These are phyloP conservation scores for Melanostoma scalare DNA, from an alignment of 2,888 invertebrate species.

Conservation along the genomic window DNA sequence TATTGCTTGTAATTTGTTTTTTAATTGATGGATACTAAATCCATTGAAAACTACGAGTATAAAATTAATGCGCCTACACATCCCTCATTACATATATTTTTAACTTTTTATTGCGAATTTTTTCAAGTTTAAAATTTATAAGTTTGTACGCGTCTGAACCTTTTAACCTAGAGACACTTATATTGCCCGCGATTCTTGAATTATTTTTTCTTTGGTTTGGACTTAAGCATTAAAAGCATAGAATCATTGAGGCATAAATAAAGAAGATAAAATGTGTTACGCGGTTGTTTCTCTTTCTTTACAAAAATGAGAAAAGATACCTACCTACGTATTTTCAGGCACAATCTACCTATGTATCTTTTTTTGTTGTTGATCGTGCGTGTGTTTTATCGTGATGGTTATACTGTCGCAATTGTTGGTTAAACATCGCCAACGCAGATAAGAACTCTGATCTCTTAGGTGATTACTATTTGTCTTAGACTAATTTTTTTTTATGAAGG, in stretches of 20 bases:
- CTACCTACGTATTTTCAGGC: too few relatives aligned
- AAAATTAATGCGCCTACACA: too few relatives aligned
- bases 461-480: slow-evolving; percentile 64
- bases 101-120: too few relatives aligned
- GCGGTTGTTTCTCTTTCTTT: neutral
- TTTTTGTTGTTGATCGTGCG: neutral
- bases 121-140: too few relatives aligned
- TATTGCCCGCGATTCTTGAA: slow-evolving; percentile 1
- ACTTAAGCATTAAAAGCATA: slow-evolving; percentile 8
- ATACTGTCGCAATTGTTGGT: slow-evolving; percentile 58
- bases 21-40: too few relatives aligned
- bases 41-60: too few relatives aligned
- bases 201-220: slow-evolving; percentile 18
- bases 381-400: slow-evolving; percentile 15
- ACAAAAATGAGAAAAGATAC: too few relatives aligned
- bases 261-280: neutral
- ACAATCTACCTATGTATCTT: neutral
- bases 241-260: neutral
- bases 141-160: too few relatives aligned
- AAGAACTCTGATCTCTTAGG: slow-evolving; percentile 69
- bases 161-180: too few relatives aligned
- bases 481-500: slow-evolving; percentile 36
- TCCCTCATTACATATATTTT: too few relatives aligned
- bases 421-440: slow-evolving; percentile 56
- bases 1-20: too few relatives aligned